Evolutionary conservation across 2,888 invertebrate genomes (phyloP).

Genomic region (Miltochrista miniata): DNA sequence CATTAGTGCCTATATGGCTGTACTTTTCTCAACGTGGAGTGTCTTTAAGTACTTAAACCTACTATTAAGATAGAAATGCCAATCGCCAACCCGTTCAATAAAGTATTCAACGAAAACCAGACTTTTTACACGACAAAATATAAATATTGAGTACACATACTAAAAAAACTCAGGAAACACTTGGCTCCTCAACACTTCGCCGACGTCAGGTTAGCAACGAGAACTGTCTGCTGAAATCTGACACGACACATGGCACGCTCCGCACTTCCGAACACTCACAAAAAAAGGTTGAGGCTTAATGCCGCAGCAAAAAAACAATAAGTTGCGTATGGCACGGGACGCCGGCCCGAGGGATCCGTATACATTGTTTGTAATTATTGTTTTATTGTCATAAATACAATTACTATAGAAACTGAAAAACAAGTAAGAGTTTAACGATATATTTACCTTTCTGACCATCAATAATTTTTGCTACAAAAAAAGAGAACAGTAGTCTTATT

Average conservation of each 20-base stretch:
- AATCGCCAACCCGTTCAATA: no score
- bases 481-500: no score
- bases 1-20: neutral
- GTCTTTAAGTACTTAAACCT: no score
- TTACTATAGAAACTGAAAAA: no score
- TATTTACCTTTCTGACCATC: no score
- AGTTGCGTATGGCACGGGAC: constrained; percentile 13
- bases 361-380: neutral
- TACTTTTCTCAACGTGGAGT: no score
- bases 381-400: neutral
- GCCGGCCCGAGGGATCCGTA: constrained; percentile 21
- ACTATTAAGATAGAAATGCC: no score
- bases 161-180: constrained; percentile 4
- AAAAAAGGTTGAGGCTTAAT: constrained; percentile 50
- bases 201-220: constrained; percentile 31
- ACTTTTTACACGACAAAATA: no score
- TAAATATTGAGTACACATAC: neutral
- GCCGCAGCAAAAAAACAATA: constrained; percentile 37
- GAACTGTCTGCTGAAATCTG: constrained; percentile 50
- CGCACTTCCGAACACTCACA: constrained; percentile 72
- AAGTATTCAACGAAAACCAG: no score
- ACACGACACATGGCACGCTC: constrained; percentile 74
- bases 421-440: no score
- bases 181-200: constrained; percentile 5
- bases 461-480: no score